These are phyloP conservation scores for Isotomurus palustris DNA, from an alignment of 2,888 invertebrate genomes.

Conservation along the genomic window DNA sequence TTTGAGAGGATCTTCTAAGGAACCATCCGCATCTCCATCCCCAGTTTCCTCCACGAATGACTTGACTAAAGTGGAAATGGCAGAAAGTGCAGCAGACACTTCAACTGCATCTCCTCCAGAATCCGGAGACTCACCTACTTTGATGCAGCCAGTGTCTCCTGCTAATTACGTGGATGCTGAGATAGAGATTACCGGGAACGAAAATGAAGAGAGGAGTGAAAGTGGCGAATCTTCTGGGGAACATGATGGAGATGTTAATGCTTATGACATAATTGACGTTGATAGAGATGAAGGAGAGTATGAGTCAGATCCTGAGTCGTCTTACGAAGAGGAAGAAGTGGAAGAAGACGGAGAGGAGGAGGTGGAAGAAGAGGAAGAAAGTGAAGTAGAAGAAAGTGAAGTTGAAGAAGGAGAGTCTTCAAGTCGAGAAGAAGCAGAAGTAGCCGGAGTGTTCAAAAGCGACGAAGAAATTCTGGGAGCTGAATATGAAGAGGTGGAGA, in stretches of 20 bases:
- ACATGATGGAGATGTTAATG: constrained; percentile 30
- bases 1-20: constrained; percentile 20
- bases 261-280: constrained; percentile 17
- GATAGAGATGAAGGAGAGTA: constrained; percentile 36
- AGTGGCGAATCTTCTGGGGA: constrained; percentile 35
- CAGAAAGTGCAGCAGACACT: background rate
- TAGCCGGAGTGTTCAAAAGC: constrained; percentile 37
- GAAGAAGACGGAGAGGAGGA: constrained; percentile 23
- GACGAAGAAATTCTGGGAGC: constrained; percentile 45
- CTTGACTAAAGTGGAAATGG: background rate
- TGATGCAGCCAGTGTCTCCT: background rate
- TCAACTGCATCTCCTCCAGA: background rate
- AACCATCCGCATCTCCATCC: constrained; percentile 23
- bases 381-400: constrained; percentile 48
- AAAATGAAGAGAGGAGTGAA: constrained; percentile 30
- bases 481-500: constrained; percentile 23
- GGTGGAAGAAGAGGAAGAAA: constrained; percentile 49
- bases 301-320: constrained; percentile 20
- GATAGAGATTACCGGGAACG: background rate
- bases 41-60: constrained; percentile 21
- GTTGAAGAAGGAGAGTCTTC: constrained; percentile 42
- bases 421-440: constrained; percentile 7
- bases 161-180: background rate
- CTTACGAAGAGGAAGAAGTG: constrained; percentile 35
- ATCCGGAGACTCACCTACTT: background rate